These are phyloP conservation scores for Drosophila neoperkinsi DNA, from an alignment of 2,888 invertebrate genomes.

Conservation along the genomic window DNA sequence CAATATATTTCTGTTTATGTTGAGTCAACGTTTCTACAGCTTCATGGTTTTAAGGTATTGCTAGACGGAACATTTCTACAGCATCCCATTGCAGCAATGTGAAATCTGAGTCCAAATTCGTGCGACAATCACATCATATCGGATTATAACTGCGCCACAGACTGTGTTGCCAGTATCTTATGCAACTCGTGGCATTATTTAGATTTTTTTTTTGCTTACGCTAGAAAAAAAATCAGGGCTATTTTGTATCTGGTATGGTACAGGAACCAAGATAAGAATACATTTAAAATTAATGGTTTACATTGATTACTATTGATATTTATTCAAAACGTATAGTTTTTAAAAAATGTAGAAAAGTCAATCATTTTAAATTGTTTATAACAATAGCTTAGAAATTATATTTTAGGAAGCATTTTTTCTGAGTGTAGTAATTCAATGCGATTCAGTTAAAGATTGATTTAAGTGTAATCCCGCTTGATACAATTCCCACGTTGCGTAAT, in stretches of 20 bases:
- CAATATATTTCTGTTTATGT: background rate
- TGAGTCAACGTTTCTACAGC: constrained; percentile 26
- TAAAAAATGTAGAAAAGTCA: background rate
- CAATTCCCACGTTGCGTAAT: background rate
- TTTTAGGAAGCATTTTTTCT: background rate
- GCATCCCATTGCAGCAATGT: constrained; percentile 16
- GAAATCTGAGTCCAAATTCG: constrained; percentile 11
- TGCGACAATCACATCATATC: constrained; percentile 8
- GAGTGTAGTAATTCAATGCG: background rate
- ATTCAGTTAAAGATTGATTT: background rate
- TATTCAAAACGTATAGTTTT: background rate
- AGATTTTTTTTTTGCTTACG: constrained; percentile 31
- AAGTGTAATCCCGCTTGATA: background rate
- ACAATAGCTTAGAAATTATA: background rate
- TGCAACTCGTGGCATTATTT: constrained; percentile 41
- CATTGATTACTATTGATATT: background rate
- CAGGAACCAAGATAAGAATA: background rate
- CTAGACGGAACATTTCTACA: background rate
- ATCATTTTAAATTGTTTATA: background rate
- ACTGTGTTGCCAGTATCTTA: background rate
- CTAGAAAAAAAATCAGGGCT: background rate
- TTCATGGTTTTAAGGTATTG: background rate
- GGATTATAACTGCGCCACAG: constrained; percentile 23
- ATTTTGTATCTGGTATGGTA: background rate
- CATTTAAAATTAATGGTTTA: background rate